Evolutionary conservation across 2,888 invertebrate genomes (phyloP).

Genomic region (Rosalia funebris): DNA sequence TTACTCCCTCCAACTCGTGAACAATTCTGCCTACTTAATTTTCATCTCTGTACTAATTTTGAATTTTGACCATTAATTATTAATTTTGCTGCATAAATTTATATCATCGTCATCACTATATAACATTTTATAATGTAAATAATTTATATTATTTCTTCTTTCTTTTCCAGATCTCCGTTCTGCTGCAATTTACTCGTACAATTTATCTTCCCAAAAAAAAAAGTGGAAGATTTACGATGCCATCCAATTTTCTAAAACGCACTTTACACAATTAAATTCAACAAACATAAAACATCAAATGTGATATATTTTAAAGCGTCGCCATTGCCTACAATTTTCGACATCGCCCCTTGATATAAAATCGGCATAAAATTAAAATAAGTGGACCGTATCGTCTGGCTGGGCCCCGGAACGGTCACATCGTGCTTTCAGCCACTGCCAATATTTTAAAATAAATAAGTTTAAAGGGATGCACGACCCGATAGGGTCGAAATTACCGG

Average conservation of each 20-base stretch:
- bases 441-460: conserved; percentile 67
- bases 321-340: conserved; percentile 41
- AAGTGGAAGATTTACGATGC: conserved; percentile 12
- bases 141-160: no score
- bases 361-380: conserved; percentile 64
- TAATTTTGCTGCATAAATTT: no score
- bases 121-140: no score
- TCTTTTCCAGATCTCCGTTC: neutral
- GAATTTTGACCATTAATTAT: no score
- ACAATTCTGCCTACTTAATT: no score
- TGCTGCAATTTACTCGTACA: neutral
- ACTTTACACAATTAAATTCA: conserved; percentile 39
- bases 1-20: no score
- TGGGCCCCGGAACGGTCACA: conserved; percentile 48
- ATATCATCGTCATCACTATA: no score
- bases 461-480: conserved; percentile 64
- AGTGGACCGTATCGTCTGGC: conserved; percentile 63
- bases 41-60: no score
- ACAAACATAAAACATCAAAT: conserved; percentile 35
- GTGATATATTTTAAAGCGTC: conserved; percentile 38
- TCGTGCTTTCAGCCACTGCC: conserved; percentile 58
- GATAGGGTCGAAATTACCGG: conserved; percentile 62
- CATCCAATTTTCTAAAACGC: conserved; percentile 32
- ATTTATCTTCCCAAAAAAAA: conserved; percentile 16
- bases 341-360: conserved; percentile 55